Evolutionary conservation across 2,888 invertebrate species (phyloP).

Genomic region (Xylota segnis): DNA sequence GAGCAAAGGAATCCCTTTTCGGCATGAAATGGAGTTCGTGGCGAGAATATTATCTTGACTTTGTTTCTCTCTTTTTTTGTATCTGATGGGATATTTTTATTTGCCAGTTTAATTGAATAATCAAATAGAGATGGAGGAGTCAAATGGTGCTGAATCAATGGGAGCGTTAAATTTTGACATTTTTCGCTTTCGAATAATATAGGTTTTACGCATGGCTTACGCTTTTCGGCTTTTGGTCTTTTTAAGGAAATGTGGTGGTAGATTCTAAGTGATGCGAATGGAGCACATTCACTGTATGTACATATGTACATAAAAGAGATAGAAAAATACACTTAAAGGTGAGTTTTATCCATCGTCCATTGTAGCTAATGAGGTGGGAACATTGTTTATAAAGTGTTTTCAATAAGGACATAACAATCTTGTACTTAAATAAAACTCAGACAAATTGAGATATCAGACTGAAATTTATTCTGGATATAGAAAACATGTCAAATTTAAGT

Average conservation of each 20-base stretch:
- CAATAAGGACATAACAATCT: too few species aligned
- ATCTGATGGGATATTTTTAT: constrained; percentile 48
- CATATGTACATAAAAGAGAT: too few species aligned
- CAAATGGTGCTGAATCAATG: constrained; percentile 31
- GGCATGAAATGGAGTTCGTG: constrained; percentile 58
- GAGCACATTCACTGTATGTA: too few species aligned
- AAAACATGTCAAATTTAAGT: too few species aligned
- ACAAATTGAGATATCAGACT: too few species aligned
- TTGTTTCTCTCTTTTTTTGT: neutral
- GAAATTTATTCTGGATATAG: too few species aligned
- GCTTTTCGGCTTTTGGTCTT: neutral
- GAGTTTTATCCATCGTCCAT: too few species aligned
- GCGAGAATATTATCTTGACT: constrained; percentile 29
- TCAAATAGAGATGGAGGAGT: constrained; percentile 40
- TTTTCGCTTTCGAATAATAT: neutral
- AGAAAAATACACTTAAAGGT: too few species aligned
- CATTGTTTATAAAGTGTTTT: too few species aligned
- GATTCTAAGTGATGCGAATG: neutral
- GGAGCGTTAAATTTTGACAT: constrained; percentile 29
- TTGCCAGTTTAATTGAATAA: constrained; percentile 64
- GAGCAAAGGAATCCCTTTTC: constrained; percentile 57
- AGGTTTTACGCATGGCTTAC: constrained; percentile 3
- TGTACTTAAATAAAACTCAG: too few species aligned
- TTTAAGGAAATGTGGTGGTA: neutral
- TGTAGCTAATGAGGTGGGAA: too few species aligned